These are phyloP conservation scores for Nyctalus aviator DNA, from an alignment of 2,797 vertebrate species.

Conservation along the genomic window DNA sequence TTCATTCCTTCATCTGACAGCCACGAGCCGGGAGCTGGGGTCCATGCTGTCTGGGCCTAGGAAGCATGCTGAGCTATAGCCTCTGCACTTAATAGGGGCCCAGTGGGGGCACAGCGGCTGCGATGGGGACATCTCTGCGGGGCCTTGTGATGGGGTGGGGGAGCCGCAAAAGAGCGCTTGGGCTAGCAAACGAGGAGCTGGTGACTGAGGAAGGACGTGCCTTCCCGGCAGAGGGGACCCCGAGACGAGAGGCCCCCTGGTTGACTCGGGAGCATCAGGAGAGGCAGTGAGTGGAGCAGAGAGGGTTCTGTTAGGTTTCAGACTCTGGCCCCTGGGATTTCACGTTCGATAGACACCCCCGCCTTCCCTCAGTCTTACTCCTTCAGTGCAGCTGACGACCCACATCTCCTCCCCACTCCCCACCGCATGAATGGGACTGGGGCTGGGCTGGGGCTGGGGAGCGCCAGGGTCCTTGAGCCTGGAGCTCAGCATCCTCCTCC, in stretches of 20 bases:
- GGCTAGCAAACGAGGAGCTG: not conserved
- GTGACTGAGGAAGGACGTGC: not conserved
- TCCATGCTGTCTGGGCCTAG: fast-evolving
- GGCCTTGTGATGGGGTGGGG: not conserved
- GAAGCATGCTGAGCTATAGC: fast-evolving
- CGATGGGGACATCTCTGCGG: fast-evolving
- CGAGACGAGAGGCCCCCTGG: fast-evolving
- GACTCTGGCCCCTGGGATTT: not conserved
- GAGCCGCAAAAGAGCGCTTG: not conserved
- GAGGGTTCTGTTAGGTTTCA: no score
- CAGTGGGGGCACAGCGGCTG: fast-evolving
- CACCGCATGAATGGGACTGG: no score
- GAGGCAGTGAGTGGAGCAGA: not conserved
- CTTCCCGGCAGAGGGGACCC: not conserved
- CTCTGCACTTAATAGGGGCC: fast-evolving
- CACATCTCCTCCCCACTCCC: no score
- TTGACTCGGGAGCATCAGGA: not conserved
- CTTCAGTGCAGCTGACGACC: not conserved
- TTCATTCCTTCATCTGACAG: fast-evolving
- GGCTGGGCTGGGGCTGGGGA: not conserved
- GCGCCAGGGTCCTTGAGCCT: not conserved
- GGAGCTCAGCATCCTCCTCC: fast-evolving
- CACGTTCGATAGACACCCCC: not conserved
- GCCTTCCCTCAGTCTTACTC: not conserved
- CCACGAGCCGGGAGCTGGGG: fast-evolving